A percentile compares a stretch with the other conserved stretches of the same genome.
phyloP scores from a whole-genome alignment of 2,797 vertebrate species.

The Poecilia wingei region DNA sequence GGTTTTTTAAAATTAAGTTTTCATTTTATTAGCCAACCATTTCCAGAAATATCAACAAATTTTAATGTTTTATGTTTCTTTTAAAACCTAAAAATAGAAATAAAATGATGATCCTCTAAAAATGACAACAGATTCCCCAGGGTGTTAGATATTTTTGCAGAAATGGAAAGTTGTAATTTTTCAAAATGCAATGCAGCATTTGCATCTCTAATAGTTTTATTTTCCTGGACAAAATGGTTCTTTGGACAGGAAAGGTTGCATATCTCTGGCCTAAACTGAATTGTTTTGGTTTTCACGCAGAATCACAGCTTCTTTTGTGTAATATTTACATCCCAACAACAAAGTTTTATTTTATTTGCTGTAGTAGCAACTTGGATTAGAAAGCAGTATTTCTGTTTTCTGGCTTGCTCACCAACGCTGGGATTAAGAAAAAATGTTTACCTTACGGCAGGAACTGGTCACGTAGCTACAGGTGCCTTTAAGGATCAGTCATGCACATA shows the following conservation, averaged over 20 bases:
- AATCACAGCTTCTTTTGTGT: background rate
- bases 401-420: background rate
- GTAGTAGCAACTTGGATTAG: background rate
- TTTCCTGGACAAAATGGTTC: no score
- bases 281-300: background rate
- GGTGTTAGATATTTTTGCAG: no score
- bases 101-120: background rate
- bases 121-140: background rate
- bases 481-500: slow-evolving; percentile 29
- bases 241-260: background rate
- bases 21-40: no score
- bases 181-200: no score
- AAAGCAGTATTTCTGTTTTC: background rate
- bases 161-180: no score
- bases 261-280: background rate
- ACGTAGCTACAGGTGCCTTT: slow-evolving; percentile 17
- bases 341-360: background rate
- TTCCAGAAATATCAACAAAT: no score
- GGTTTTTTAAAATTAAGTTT: no score
- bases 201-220: no score
- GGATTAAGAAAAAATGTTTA: slow-evolving; percentile 13
- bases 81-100: background rate
- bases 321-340: background rate
- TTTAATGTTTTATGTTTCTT: background rate
- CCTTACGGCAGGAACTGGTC: slow-evolving; percentile 17